Percentiles rank a stretch among this genome's conserved stretches.
phyloP scores from a whole-genome alignment of 2,113 vertebrate species.

The Burhinus oedicnemus region DNA sequence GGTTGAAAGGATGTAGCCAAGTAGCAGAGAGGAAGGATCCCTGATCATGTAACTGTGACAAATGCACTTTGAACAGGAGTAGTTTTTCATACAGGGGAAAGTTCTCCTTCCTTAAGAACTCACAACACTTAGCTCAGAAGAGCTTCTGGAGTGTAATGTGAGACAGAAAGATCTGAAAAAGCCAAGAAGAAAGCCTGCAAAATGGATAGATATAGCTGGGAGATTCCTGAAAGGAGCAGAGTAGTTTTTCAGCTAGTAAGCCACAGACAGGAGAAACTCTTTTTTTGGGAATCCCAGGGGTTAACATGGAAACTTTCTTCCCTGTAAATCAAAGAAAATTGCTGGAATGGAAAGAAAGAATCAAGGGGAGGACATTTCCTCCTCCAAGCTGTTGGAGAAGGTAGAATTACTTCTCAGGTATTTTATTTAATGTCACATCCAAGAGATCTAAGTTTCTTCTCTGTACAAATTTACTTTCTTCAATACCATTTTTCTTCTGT shows the following conservation, averaged over 20 bases:
- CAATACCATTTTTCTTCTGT: background rate
- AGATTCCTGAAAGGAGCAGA: background rate
- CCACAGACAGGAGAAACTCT: background rate
- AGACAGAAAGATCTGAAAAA: background rate
- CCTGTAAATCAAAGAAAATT: background rate
- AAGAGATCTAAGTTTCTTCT: background rate
- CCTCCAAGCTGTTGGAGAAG: background rate
- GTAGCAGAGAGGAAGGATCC: background rate
- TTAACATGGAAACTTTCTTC: background rate
- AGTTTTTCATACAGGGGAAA: background rate
- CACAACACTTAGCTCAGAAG: background rate
- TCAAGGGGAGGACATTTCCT: background rate
- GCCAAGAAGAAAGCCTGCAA: background rate
- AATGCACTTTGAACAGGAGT: background rate
- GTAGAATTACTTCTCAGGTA: background rate
- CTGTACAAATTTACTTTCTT: background rate
- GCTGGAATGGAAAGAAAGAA: background rate
- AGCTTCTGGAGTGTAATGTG: background rate
- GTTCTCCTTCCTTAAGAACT: background rate
- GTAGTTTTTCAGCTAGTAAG: background rate
- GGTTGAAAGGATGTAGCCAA: background rate
- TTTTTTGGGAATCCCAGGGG: background rate
- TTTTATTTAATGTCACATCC: background rate
- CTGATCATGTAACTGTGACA: background rate
- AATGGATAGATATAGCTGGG: background rate